Evolutionary conservation across 1,140 invertebrate genomes (phyloP), one percentile per base, ranked within the genome.

Genomic region (Hylyphantes graminicola): DNA sequence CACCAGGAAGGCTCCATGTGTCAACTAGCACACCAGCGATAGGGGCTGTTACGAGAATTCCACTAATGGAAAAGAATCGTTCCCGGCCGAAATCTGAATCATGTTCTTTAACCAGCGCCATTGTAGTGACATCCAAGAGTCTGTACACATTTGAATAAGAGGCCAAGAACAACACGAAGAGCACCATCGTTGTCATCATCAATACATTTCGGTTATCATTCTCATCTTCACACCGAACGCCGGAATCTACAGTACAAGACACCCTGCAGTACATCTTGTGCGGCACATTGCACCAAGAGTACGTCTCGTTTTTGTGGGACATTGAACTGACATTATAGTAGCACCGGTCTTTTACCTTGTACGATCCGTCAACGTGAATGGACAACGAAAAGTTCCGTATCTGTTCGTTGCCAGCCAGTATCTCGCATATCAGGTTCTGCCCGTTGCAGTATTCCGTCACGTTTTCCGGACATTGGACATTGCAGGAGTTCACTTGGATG

Each of bases 201-300:
- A 65, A 54, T 50, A 7, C n/a, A 13, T 55, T 50, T 50, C 80
- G 57, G 15, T 55, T 17, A 8, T 55, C 59, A 8, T 15, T 15
- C 48, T 74, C 70, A 3, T 55, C 57, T n/a, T 9, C 35, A 51
- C 80, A 83, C 6, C 75, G 17, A 4, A 73, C 70, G 0, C 55
- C 72, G 48, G 72, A 64, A 12, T 65, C 21, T 10, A 74, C 54
- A 50, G 15, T 35, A 17, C 80, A 83, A 17, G 59, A 55, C n/a
- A 83, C 57, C 13, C 63, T 65, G 8, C 80, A 83, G 17, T 74
- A 64, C 70, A 83, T 74, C 50, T 83, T 83, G n/a, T 83, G 70
- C 1, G 70, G 72, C 7, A 83, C 61, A 50, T 83, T 75, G 50
- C 80, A 83, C 70, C 80, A 74, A 15, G 80, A 74, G 15, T 83